phyloP scores from a whole-genome alignment of 2,888 invertebrate species.

The Panopea generosa region DNA sequence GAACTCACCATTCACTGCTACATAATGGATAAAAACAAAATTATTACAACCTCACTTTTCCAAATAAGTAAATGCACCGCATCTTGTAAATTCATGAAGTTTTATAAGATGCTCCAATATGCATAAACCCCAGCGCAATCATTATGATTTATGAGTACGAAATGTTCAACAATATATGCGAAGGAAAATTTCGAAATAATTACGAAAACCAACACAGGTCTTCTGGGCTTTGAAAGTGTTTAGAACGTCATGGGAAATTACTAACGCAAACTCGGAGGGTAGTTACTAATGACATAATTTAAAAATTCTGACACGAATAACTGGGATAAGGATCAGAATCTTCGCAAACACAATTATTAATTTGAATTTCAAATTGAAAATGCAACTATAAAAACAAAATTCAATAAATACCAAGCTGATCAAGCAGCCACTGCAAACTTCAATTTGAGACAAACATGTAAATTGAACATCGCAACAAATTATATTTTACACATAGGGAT shows the following conservation, averaged over 20 bases:
- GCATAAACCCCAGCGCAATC: too few relatives aligned
- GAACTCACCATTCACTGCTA: too few relatives aligned
- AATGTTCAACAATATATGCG: too few relatives aligned
- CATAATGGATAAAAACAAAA: too few relatives aligned
- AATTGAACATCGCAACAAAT: slow-evolving; percentile 9
- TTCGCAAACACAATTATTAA: slow-evolving; percentile 48
- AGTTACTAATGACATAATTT: slow-evolving; percentile 9
- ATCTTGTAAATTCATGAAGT: too few relatives aligned
- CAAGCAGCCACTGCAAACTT: not conserved
- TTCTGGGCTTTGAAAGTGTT: slow-evolving; percentile 21
- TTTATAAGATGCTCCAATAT: too few relatives aligned
- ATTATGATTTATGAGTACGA: too few relatives aligned
- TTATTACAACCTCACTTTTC: too few relatives aligned
- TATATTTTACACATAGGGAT: slow-evolving; percentile 21
- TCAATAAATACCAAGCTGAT: slow-evolving; percentile 10
- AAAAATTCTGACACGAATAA: slow-evolving; percentile 41
- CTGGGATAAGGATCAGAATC: slow-evolving; percentile 29
- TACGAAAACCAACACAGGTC: slow-evolving; percentile 20
- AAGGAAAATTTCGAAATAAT: slow-evolving; percentile 30
- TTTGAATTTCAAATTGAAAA: slow-evolving; percentile 59
- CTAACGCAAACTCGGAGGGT: too few relatives aligned
- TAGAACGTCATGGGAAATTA: not conserved
- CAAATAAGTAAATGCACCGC: too few relatives aligned
- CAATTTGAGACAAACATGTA: slow-evolving; percentile 4
- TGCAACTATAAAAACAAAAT: slow-evolving; percentile 34